A percentile compares a stretch with the other conserved stretches of the same genome.
Evolutionary conservation across 2,113 vertebrate genomes (phyloP).

Genomic region (Etheostoma spectabile): DNA sequence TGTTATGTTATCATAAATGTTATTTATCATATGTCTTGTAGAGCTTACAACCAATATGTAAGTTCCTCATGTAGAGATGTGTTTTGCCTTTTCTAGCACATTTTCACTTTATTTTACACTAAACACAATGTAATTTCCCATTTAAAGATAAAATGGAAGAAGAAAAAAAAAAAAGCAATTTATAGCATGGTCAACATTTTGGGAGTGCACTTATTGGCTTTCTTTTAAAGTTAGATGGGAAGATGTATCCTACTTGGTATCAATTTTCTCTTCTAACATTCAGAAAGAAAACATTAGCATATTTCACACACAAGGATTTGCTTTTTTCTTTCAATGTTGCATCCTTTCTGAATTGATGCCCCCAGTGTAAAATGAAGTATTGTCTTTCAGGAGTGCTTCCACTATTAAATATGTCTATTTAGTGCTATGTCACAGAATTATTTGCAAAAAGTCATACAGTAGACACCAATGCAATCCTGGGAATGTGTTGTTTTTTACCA

Average conservation of each 20-base stretch:
- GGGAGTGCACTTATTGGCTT: neutral
- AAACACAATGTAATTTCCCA: neutral
- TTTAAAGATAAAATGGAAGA: neutral
- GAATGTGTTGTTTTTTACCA: conserved; percentile 6
- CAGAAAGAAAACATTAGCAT: neutral
- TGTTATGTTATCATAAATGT: too few relatives aligned
- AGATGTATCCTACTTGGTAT: neutral
- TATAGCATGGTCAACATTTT: too few relatives aligned
- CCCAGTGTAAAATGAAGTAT: neutral
- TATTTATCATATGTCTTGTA: neutral
- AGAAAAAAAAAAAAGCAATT: neutral
- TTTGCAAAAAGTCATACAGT: neutral
- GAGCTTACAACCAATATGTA: neutral
- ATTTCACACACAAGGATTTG: neutral
- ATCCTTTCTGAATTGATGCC: neutral
- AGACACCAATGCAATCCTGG: conserved; percentile 2
- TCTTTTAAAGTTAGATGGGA: neutral
- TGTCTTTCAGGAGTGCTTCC: neutral
- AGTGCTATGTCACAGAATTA: neutral
- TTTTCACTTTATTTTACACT: neutral
- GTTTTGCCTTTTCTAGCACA: neutral
- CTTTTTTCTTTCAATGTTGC: neutral
- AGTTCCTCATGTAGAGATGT: neutral
- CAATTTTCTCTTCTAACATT: neutral
- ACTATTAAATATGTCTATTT: neutral